Base-by-base conservation (phyloP, 2,113 vertebrate genomes). In the Oncorhynchus tshawytscha region DNA sequence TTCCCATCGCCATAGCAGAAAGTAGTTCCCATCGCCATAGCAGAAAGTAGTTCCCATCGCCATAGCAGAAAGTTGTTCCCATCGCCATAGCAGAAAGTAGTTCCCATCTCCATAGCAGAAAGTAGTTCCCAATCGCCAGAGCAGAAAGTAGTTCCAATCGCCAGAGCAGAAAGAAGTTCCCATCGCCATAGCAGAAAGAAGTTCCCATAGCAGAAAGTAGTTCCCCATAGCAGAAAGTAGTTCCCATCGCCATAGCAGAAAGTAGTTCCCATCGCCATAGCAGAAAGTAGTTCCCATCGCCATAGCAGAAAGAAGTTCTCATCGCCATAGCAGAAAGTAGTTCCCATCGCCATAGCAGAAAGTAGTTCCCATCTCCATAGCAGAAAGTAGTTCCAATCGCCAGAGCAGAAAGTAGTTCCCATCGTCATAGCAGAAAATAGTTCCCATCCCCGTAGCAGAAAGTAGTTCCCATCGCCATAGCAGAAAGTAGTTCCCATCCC, bases 21-120 rank as follows among this genome's bases (percentile, higher is more conserved):
- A 9, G 31, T 15, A 39, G 78, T 70, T 66, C 51, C 51, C 15
- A 64, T 2, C 6, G 60, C 20, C n/a, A 20, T 8, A 9, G 5
- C 60, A n/a, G 60, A 78, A 67, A 74, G 59, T 2, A 74, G 67
- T n/a, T 60, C 57, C 20, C 20, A n/a, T 60, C 7, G 18, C 70
- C 45, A 64, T 51, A 15, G 60, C 75, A 60, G 18, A n/a, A 31
- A 9, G 31, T 15, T 2, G 78, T 70, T 66, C 51, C 51, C 15
- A 64, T 2, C 6, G 60, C 20, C n/a, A 20, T 8, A 9, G 18
- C 60, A n/a, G 60, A 78, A 67, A 74, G 59, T 2, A 72, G 67
- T n/a, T 60, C 57, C 20, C 5, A n/a, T 60, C 7, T 0, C 70
- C n/a, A n/a, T n/a, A n/a, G n/a, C n/a, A n/a, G n/a, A n/a, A n/a